A percentile compares a stretch with the other conserved stretches of the same genome.
Evolutionary conservation across 1,140 invertebrate species (phyloP).

Genomic region (Nasonia longicornis): DNA sequence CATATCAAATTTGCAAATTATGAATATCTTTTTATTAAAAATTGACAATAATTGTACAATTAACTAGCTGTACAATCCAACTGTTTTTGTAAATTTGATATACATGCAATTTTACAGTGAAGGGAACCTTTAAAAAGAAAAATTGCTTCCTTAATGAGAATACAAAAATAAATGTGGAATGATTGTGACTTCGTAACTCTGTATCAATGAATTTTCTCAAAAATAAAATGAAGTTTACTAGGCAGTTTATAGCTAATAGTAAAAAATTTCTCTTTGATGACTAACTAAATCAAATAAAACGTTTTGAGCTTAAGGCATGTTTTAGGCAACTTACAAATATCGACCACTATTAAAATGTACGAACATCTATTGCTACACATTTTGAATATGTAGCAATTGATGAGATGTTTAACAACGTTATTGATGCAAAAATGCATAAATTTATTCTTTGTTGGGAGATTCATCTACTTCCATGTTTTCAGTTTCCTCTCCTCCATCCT

Average conservation of each 20-base stretch:
- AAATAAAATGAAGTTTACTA: constrained; percentile 33
- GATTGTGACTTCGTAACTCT: constrained; percentile 9
- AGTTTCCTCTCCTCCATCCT: constrained; percentile 24
- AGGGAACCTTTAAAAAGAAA: not conserved
- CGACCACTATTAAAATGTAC: constrained; percentile 2
- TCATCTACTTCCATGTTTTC: constrained; percentile 44
- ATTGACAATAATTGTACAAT: not conserved
- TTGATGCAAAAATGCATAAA: constrained; percentile 12
- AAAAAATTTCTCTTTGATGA: not conserved
- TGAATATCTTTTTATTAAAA: not conserved
- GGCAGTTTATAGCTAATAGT: constrained; percentile 3
- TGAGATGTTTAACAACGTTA: not conserved
- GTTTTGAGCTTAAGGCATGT: constrained; percentile 1
- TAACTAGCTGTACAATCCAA: not conserved
- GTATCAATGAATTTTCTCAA: not conserved
- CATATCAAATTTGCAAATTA: not conserved
- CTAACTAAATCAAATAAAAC: not conserved
- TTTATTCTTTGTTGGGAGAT: constrained; percentile 33
- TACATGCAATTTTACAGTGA: not conserved
- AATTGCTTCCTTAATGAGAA: not conserved
- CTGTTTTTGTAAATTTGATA: not conserved
- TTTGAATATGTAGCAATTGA: constrained; percentile 25
- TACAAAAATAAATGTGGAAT: constrained; percentile 29
- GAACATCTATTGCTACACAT: not conserved
- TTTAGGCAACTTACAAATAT: not conserved